phyloP scores from a whole-genome alignment of 2,113 vertebrate genomes.

The Clupea harengus region DNA sequence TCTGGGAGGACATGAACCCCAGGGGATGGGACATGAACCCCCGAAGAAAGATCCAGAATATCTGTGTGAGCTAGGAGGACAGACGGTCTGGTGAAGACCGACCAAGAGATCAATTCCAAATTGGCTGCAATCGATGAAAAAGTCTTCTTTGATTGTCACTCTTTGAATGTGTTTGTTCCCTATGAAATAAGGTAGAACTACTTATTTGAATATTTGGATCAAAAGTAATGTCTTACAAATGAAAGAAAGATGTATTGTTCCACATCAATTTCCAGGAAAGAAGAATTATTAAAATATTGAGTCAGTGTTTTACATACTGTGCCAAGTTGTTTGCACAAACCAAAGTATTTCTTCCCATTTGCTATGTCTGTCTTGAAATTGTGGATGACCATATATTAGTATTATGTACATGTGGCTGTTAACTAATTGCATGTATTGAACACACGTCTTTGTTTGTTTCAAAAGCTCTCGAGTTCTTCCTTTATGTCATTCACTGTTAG shows the following conservation, averaged over 20 bases:
- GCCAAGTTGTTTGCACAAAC: conserved; percentile 40
- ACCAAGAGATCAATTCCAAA: neutral
- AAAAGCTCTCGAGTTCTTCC: neutral
- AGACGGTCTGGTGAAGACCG: neutral
- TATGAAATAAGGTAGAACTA: neutral
- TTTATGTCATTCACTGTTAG: neutral
- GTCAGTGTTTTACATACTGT: conserved; percentile 35
- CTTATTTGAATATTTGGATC: neutral
- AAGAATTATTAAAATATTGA: neutral
- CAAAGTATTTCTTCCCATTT: conserved; percentile 8
- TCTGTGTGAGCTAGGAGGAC: neutral
- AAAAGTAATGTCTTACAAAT: neutral
- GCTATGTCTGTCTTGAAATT: conserved; percentile 34
- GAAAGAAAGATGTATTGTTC: neutral
- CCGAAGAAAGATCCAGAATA: neutral
- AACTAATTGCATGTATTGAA: conserved; percentile 40
- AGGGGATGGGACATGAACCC: neutral
- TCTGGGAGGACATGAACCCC: neutral
- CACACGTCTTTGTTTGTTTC: conserved; percentile 28
- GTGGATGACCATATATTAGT: conserved; percentile 36
- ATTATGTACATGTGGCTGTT: conserved; percentile 37
- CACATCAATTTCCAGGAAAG: neutral
- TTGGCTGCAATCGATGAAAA: neutral
- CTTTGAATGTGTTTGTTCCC: neutral
- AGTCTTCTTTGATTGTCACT: neutral